These are phyloP conservation scores for Melinaea menophilus DNA, from an alignment of 2,888 invertebrate genomes.

Conservation along the genomic window DNA sequence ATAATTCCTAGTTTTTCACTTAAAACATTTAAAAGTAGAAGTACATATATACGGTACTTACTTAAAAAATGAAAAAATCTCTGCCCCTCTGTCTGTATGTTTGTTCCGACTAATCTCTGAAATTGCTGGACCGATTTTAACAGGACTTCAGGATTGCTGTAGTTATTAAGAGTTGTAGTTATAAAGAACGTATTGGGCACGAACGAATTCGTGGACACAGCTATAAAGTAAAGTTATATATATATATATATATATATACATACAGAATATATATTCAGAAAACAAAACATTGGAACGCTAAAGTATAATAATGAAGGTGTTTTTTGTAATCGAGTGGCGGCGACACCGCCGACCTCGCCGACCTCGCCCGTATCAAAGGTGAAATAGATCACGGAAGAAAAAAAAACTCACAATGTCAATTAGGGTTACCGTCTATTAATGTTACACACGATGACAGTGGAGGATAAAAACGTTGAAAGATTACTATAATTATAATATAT, in stretches of 20 bases:
- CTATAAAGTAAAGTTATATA: not conserved
- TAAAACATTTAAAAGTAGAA: too few species aligned
- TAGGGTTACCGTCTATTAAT: slow-evolving; percentile 20
- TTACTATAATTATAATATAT: not conserved
- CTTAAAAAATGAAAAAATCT: too few species aligned
- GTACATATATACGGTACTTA: too few species aligned
- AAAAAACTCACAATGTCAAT: slow-evolving; percentile 38
- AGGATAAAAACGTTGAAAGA: not conserved
- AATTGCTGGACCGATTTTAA: too few species aligned
- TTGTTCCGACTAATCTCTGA: too few species aligned
- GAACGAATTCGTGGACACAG: too few species aligned
- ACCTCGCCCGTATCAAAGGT: slow-evolving; percentile 56
- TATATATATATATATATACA: not conserved
- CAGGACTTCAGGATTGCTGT: too few species aligned
- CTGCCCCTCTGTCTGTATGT: too few species aligned
- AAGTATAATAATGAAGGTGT: slow-evolving; percentile 28
- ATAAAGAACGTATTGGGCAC: too few species aligned
- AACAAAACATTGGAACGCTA: slow-evolving; percentile 8
- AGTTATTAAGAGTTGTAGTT: too few species aligned
- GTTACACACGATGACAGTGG: not conserved
- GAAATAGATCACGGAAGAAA: slow-evolving; percentile 36
- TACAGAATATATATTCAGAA: not conserved
- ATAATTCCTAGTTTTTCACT: too few species aligned
- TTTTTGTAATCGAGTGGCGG: slow-evolving; percentile 41
- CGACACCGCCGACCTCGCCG: slow-evolving; percentile 50